Evolutionary conservation across 2,797 vertebrate genomes (phyloP).

Genomic region (Kryptopterus vitreolus): DNA sequence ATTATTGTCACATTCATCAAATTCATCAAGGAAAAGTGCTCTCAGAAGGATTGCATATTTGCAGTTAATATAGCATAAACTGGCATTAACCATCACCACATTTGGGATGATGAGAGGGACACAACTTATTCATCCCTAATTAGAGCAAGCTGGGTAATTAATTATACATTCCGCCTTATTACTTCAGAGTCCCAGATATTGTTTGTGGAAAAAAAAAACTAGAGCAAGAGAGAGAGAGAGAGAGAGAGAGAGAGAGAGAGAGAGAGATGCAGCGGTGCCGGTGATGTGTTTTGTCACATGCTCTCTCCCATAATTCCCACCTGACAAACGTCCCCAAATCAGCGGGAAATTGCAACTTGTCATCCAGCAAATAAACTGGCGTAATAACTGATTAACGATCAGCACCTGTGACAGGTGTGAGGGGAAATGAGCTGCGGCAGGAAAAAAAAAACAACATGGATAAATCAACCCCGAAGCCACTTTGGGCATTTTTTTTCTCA

Average conservation of each 20-base stretch:
- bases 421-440: constrained; percentile 76
- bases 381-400: constrained; percentile 99
- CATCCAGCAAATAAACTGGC: constrained; percentile 96
- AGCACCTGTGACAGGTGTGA: constrained; percentile 97
- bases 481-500: neutral
- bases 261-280: constrained; percentile 73
- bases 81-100: constrained; percentile 96
- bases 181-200: constrained; percentile 96
- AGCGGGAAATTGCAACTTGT: constrained; percentile 97
- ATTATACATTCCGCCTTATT: constrained; percentile 99
- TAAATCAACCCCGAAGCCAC: constrained; percentile 70
- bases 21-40: constrained; percentile 98
- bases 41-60: constrained; percentile 98
- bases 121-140: constrained; percentile 99
- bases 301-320: constrained; percentile 96
- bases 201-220: constrained; percentile 88
- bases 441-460: constrained; percentile 77
- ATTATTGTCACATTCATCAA: constrained; percentile 99
- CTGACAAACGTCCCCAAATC: constrained; percentile 97
- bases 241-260: constrained; percentile 49
- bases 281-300: constrained; percentile 99
- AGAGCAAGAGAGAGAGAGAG: constrained; percentile 54
- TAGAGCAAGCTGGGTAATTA: constrained; percentile 99
- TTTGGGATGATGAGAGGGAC: constrained; percentile 94
- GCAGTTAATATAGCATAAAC: constrained; percentile 98